Evolutionary conservation across 2,888 invertebrate species (phyloP), one percentile per base, ranked within the genome.

Genomic region (Troides helena): DNA sequence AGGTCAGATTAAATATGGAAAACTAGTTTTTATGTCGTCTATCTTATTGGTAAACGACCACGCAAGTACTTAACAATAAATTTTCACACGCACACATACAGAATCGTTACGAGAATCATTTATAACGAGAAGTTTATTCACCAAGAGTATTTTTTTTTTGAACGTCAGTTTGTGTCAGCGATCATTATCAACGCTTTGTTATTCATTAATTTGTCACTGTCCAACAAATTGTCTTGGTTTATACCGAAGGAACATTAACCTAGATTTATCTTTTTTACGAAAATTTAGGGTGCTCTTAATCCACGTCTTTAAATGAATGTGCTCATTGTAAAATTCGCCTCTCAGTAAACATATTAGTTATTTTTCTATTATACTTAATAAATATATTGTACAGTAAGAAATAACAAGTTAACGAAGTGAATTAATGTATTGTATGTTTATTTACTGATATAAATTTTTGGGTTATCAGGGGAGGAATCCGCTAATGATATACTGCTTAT

Each of bases 181-280:
- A 88, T 89, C 85, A 82, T 90, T 90, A 90, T 90, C 89, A 83
- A 75, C 81, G 85, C 80, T 89, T 90, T 89, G 89, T 89, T 87
- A 84, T 81, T 87, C 87, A 86, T 86, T 89, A 88, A 91, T 92
- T 89, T 87, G 82, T 90, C 89, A 86, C 82, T 87, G 88, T 89
- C 87, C 78, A 71, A 79, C 79, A 83, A 87, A 88, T 89, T 87
- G 86, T 86, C 85, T 81, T 82, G 81, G 80, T 79, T 78, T 77
- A 76, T 77, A 74, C 74, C 65, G 39, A 59, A 62, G 59, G 46
- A 65, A 69, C 65, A 69, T 69, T 69, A 69, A 65, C 69, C 65
- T 46, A 65, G 57, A 65, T 69, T 69, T 65, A 69, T 64, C 56
- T 65, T 65, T 21, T 65, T 62, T 64, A 25, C 53, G 30, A 50